Conservation (phyloP, 2,113 vertebrate genomes). For the Onychostruthus taczanowskii region DNA sequence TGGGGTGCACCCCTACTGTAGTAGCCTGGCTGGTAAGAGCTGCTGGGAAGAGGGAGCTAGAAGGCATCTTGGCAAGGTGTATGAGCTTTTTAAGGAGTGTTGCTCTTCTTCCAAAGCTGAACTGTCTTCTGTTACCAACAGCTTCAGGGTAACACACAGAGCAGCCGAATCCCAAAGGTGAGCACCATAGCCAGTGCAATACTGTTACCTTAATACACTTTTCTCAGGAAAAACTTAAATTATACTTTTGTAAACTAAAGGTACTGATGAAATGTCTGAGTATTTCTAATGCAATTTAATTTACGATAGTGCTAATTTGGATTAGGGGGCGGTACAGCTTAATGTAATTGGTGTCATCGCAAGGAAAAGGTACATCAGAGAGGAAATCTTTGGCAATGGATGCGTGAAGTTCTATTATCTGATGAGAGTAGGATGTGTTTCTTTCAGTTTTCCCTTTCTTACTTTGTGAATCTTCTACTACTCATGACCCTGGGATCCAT, state of each 20-base stretch:
- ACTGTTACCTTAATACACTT: background rate
- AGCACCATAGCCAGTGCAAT: background rate
- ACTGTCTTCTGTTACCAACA: background rate
- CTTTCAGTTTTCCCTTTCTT: background rate
- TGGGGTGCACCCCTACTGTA: accelerated
- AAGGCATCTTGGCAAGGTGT: background rate
- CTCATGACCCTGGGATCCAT: background rate
- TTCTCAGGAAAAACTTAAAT: background rate
- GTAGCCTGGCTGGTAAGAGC: background rate
- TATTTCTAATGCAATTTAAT: background rate
- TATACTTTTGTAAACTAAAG: background rate
- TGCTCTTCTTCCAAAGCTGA: background rate
- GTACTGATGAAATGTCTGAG: background rate
- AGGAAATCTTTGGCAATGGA: background rate
- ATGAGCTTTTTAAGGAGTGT: accelerated
- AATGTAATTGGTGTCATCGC: background rate
- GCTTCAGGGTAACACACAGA: background rate
- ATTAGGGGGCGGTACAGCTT: background rate
- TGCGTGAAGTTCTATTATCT: background rate
- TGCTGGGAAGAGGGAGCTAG: background rate
- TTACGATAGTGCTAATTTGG: background rate
- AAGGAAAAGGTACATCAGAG: background rate
- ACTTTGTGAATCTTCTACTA: background rate
- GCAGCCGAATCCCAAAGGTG: background rate
- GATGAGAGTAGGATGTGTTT: background rate